Conservation (phyloP, 2,797 vertebrate species). For the Delichon dasypus region DNA sequence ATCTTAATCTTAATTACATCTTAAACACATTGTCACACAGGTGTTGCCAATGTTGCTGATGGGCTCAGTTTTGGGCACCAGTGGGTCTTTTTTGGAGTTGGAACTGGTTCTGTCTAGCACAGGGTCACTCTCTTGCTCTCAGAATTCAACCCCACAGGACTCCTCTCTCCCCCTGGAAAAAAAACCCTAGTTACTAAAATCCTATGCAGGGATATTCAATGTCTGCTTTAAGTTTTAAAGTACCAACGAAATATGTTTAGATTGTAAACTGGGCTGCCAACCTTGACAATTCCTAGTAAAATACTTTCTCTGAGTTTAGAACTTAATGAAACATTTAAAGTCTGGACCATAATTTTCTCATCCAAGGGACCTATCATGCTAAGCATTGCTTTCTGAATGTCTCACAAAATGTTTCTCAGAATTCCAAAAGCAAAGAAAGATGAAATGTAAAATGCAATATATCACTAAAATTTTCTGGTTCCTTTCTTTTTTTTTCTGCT, state of each 20-base stretch:
- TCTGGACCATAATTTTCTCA: neutral
- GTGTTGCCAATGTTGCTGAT: rapidly evolving
- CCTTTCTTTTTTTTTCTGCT: rapidly evolving
- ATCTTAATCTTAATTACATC: too few relatives aligned
- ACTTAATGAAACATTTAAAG: neutral
- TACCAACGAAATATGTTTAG: neutral
- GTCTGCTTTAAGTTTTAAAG: neutral
- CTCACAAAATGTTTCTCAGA: neutral
- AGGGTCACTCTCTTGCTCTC: neutral
- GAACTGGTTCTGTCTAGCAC: neutral
- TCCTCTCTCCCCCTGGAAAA: rapidly evolving
- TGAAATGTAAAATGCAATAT: neutral
- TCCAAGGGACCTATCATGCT: neutral
- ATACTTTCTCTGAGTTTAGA: neutral
- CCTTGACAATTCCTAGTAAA: neutral
- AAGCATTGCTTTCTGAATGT: neutral
- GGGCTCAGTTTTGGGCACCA: neutral
- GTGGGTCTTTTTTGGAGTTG: neutral
- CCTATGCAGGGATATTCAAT: neutral
- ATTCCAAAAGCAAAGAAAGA: neutral
- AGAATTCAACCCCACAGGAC: neutral
- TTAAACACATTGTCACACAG: neutral
- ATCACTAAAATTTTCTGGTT: neutral
- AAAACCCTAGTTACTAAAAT: neutral
- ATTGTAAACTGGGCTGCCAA: neutral